These are phyloP conservation scores for Araneus ventricosus DNA, from an alignment of 1,140 invertebrate species.

Conservation along the genomic window DNA sequence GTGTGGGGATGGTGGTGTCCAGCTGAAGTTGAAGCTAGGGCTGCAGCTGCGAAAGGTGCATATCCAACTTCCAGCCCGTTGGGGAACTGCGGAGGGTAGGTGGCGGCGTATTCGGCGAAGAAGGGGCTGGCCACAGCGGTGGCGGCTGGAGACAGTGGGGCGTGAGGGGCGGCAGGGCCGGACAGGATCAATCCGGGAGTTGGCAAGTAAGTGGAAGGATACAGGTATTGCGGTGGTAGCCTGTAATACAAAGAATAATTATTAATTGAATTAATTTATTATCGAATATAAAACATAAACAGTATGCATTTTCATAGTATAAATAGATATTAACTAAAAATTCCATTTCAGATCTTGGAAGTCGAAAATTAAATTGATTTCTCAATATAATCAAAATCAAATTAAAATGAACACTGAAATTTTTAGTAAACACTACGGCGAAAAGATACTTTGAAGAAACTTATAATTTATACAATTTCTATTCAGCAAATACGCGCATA, in stretches of 20 bases:
- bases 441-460: too few species aligned
- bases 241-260: conserved; percentile 78
- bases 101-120: conserved; percentile 85
- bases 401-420: too few species aligned
- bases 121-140: conserved; percentile 81
- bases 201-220: conserved; percentile 82
- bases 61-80: conserved; percentile 63
- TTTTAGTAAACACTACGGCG: too few species aligned
- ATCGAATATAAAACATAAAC: background rate
- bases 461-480: too few species aligned
- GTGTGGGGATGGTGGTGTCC: conserved; percentile 73
- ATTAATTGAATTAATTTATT: background rate
- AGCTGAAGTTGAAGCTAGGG: conserved; percentile 82
- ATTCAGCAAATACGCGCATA: too few species aligned
- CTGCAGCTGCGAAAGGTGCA: conserved; percentile 81
- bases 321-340: too few species aligned
- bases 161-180: conserved; percentile 80
- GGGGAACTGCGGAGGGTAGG: conserved; percentile 74
- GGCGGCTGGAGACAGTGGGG: conserved; percentile 85
- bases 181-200: conserved; percentile 83
- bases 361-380: too few species aligned
- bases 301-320: background rate
- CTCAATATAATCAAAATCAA: too few species aligned
- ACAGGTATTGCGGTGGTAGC: conserved; percentile 88
- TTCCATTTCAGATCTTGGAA: too few species aligned